These are phyloP conservation scores for Phycodurus eques DNA, from an alignment of 2,113 vertebrate species.

Conservation along the genomic window DNA sequence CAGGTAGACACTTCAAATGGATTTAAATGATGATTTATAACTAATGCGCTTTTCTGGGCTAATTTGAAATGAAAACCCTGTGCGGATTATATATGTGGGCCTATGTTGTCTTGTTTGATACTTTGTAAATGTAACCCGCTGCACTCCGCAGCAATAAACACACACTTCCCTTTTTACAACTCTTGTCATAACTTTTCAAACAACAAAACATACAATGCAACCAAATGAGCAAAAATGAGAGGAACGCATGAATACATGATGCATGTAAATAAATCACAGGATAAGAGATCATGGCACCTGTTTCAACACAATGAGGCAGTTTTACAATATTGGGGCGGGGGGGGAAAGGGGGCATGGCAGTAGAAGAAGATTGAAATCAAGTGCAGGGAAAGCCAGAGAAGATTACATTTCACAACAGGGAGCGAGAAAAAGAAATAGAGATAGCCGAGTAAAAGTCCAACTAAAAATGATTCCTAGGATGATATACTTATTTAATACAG, in stretches of 20 bases:
- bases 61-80: constrained; percentile 25
- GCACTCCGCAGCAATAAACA: constrained; percentile 24
- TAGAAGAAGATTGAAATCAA: background rate
- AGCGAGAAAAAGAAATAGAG: constrained; percentile 2
- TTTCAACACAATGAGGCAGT: constrained; percentile 50
- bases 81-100: constrained; percentile 14
- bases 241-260: constrained; percentile 60
- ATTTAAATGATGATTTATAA: constrained; percentile 33
- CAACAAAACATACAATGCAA: constrained; percentile 26
- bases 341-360: background rate
- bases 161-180: constrained; percentile 28
- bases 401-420: background rate
- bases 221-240: constrained; percentile 57
- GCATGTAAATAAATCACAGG: constrained; percentile 64
- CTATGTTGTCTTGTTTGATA: constrained; percentile 43
- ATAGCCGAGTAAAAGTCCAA: background rate
- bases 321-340: background rate
- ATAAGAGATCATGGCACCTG: constrained; percentile 53
- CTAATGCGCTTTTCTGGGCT: constrained; percentile 18
- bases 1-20: constrained; percentile 46
- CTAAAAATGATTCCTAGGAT: background rate
- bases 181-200: constrained; percentile 49
- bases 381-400: background rate
- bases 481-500: background rate
- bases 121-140: constrained; percentile 37